Evolutionary conservation across 2,888 invertebrate genomes (phyloP), one percentile per base, ranked within the genome.

Genomic region (Harpalus rubripes): DNA sequence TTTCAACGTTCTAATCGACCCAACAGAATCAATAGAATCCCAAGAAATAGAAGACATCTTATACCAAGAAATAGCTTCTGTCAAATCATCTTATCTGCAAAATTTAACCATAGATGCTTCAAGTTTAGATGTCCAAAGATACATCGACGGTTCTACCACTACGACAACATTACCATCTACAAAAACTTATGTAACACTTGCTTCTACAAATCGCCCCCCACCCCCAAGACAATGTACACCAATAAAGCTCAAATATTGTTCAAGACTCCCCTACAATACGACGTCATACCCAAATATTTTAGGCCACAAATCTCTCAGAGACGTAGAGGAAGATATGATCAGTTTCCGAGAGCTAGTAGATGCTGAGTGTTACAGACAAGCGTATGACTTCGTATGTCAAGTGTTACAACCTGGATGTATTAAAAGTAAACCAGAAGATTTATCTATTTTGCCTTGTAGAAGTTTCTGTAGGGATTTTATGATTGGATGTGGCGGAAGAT

Each of bases 381-480:
- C 98, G 0, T 96, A 96, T 91, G 97, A 98, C 89, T 97, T 98
- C 89, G 94, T 98, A 6, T 98, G 98, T 89, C 95, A 96, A 88
- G 93, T 97, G 86, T 91, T 98, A 68, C 98, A 98, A 90, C 97
- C 98, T 0, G 94, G 95, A 0, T 98, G 98, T 89, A 86, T 89
- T 26, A 88, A 89, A 12, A 90, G 90, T 10, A 89, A 89, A 2
- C 90, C 91, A 0, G 93, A 92, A 76, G 93, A 93, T 76, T 92
- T 93, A 32, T 91, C 95, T 85, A 92, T 95, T 85, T 92, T 95
- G 15, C 96, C 96, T 0, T 98, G 98, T 88, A 94, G 96, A 44
- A 95, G 96, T 87, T 97, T 97, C 90, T 98, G 98, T 90, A 93
- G 95, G 86, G 95, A 96, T 81, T 97, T 98, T 90, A 95, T 96